Evolutionary conservation across 2,888 invertebrate species (phyloP).

Genomic region (Phragmatobia fuliginosa): DNA sequence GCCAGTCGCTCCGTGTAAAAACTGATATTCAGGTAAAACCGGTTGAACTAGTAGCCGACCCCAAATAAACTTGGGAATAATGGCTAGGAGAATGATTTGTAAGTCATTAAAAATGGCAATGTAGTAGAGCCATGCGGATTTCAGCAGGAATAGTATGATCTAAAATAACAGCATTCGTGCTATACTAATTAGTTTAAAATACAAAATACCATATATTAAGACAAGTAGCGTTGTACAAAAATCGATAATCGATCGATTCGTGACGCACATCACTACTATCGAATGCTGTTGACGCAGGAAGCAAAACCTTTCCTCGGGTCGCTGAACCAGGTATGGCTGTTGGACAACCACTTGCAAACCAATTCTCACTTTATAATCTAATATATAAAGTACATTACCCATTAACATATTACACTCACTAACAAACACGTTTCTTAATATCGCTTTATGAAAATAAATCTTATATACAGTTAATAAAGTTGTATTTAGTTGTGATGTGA

Average conservation of each 20-base stretch:
- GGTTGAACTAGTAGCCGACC: no score
- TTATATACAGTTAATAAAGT: slow-evolving; percentile 38
- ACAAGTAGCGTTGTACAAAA: background rate
- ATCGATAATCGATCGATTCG: slow-evolving; percentile 6
- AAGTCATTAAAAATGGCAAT: no score
- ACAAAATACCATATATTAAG: no score
- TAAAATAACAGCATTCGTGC: no score
- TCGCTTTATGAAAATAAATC: slow-evolving; percentile 41
- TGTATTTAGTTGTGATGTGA: slow-evolving; percentile 34
- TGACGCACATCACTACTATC: slow-evolving; percentile 39
- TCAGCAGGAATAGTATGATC: no score
- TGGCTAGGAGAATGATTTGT: no score
- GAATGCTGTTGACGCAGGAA: slow-evolving; percentile 61
- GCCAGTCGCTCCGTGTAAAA: no score
- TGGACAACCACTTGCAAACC: slow-evolving; percentile 48
- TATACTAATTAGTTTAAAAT: no score
- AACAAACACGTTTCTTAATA: slow-evolving; percentile 70
- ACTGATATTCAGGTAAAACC: no score
- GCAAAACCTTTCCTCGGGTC: slow-evolving; percentile 69
- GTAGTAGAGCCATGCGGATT: no score
- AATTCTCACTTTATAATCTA: slow-evolving; percentile 49
- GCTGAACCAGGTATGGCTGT: slow-evolving; percentile 69
- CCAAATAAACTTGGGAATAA: no score
- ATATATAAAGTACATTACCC: slow-evolving; percentile 36
- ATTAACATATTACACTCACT: slow-evolving; percentile 23